Base-by-base conservation (phyloP, 2,113 vertebrate species). In the Forbesichthys papilliferus region DNA sequence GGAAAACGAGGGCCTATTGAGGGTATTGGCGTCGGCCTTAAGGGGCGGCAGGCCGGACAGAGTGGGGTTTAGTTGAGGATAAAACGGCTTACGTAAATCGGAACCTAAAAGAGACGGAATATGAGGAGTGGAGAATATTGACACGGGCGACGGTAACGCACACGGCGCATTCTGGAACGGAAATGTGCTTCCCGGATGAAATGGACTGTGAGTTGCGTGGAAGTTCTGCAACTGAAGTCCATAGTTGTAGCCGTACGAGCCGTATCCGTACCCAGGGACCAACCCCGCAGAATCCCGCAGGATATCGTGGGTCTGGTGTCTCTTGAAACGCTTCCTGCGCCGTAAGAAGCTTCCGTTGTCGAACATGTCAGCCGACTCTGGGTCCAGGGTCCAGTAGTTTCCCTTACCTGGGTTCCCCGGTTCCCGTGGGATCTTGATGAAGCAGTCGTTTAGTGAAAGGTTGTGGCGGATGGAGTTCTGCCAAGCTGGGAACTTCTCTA, bases 371-470 rank as follows among this genome's bases (percentile, higher is more conserved):
- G 95, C 96, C 3, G 95, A 96, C 82, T 98, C 96, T 14, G 96
- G 96, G 92, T 97, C 96, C 14, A 97, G 94, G 71, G 96, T 96
- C 96, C 96, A 97, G 92, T 97, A 97, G 92, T 97, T 97, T 87
- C 96, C 96, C 71, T 97, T 97, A 14, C 96, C 96, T 0, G 96
- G 85, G 91, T 98, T 96, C 63, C 96, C 96, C 4, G 72, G 97
- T 81, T 98, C 95, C 61, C 88, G 93, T 73, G 94, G 96, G 75
- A 97, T 96, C 85, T 97, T 97, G 79, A 97, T 94, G 82, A 97
- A 97, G 89, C 96, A 97, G 92, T 97, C 96, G 80, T 97, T 97
- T 8, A 97, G 89, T 20, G 96, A 97, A 5, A 97, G 91, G 48
- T 97, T 97, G 93, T 97, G 96, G 46, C 96, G 93, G 70, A 97